phyloP scores from a whole-genome alignment of 2,888 invertebrate species.

The Ectobius pallidus region DNA sequence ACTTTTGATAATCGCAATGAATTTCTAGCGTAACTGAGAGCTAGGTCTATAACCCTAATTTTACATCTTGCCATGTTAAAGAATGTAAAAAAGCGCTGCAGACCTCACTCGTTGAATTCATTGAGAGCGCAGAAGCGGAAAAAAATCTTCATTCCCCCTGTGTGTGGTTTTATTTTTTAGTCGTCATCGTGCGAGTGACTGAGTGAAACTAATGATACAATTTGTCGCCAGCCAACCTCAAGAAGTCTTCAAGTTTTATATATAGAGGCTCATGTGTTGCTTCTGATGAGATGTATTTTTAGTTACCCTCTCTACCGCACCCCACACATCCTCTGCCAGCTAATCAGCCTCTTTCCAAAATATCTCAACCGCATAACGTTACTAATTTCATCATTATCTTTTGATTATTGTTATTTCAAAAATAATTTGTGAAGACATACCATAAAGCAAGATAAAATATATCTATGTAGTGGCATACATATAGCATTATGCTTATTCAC shows the following conservation, averaged over 20 bases:
- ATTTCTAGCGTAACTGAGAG: too few relatives aligned
- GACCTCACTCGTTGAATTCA: slow-evolving; percentile 10
- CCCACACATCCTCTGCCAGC: neutral
- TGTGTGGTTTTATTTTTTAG: slow-evolving; percentile 3
- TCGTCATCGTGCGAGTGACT: slow-evolving; percentile 13
- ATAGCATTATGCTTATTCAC: too few relatives aligned
- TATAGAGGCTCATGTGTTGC: slow-evolving; percentile 28
- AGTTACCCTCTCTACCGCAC: slow-evolving; percentile 8
- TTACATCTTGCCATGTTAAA: too few relatives aligned
- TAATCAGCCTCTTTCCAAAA: neutral
- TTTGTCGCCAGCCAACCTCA: slow-evolving; percentile 39
- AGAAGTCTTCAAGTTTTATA: slow-evolving; percentile 30
- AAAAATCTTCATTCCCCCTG: neutral
- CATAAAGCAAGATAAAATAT: too few relatives aligned
- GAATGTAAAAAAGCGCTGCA: neutral
- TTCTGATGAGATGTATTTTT: slow-evolving; percentile 19
- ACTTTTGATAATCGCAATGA: too few relatives aligned
- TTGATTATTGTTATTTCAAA: neutral
- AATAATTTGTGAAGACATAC: too few relatives aligned
- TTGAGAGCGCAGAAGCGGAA: neutral
- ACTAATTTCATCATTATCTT: neutral
- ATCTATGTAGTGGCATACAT: too few relatives aligned
- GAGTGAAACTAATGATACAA: slow-evolving; percentile 40
- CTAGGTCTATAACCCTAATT: too few relatives aligned
- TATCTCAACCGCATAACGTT: neutral